Conservation (phyloP, 2,888 invertebrate genomes). For the Mythimna vitellina region DNA sequence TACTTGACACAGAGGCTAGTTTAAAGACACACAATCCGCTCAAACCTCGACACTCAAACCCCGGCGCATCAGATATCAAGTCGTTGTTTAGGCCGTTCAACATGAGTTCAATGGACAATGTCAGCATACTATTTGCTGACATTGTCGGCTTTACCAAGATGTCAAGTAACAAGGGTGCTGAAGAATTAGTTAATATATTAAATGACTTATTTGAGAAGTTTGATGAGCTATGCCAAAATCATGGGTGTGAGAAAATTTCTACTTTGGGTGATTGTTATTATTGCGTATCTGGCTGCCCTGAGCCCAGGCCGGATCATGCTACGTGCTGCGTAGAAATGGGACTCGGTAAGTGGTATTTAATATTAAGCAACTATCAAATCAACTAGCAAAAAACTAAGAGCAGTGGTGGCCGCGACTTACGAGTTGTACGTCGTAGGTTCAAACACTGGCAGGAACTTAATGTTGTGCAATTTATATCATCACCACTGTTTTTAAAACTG, state of each 20-base stretch:
- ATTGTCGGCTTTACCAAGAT: conserved; percentile 99
- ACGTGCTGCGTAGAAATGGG: conserved; percentile 99
- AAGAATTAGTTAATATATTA: conserved; percentile 98
- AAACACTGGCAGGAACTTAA: too few species aligned
- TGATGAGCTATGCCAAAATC: conserved; percentile 96
- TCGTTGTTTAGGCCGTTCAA: conserved; percentile 98
- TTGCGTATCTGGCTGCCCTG: conserved; percentile 98
- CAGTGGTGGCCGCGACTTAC: too few species aligned
- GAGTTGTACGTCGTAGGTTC: too few species aligned
- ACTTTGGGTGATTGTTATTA: conserved; percentile 98
- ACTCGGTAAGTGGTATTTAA: conserved; percentile 90
- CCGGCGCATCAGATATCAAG: conserved; percentile 93
- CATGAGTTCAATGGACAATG: conserved; percentile 99
- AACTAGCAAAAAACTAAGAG: too few species aligned
- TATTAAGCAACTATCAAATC: not conserved
- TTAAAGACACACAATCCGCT: conserved; percentile 86
- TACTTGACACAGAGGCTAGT: conserved; percentile 90
- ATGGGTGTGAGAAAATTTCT: conserved; percentile 99
- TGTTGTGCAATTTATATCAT: too few species aligned
- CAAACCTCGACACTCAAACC: conserved; percentile 88
- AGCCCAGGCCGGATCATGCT: conserved; percentile 97
- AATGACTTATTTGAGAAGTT: conserved; percentile 99
- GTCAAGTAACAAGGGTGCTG: conserved; percentile 99
- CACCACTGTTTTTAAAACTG: too few species aligned
- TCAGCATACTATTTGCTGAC: conserved; percentile 99